These are phyloP conservation scores for Gallinago paraguaiae DNA, from an alignment of 2,113 vertebrate species.

Conservation along the genomic window DNA sequence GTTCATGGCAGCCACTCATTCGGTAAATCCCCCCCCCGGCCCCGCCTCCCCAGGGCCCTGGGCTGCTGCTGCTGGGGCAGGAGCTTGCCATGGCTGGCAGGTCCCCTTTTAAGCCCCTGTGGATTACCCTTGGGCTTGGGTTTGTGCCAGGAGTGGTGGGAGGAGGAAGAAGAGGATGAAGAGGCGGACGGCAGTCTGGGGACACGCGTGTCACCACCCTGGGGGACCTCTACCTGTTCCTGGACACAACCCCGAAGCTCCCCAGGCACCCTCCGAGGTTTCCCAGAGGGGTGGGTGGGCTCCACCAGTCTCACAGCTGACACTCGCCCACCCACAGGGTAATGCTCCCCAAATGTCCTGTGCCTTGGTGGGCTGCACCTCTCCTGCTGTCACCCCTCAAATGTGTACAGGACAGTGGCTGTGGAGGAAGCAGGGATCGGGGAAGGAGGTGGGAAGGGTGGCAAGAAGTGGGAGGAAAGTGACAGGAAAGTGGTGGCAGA, in stretches of 20 bases:
- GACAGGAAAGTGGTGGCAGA: not conserved
- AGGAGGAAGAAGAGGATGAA: constrained; percentile 26
- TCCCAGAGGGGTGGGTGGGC: not conserved
- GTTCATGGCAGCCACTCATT: not conserved
- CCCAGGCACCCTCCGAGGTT: not conserved
- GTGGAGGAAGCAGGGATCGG: fast-evolving
- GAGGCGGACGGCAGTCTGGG: not conserved
- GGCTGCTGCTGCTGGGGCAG: not conserved
- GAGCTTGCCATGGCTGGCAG: not conserved
- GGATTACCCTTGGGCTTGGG: constrained; percentile 18
- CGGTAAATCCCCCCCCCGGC: not conserved
- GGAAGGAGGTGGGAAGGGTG: not conserved
- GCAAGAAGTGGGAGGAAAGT: not conserved
- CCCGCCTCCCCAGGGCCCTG: not conserved
- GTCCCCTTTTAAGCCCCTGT: constrained; percentile 11
- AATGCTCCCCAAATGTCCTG: fast-evolving
- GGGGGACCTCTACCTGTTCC: no score
- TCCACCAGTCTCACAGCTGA: not conserved
- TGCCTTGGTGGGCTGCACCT: not conserved
- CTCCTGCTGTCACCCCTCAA: not conserved
- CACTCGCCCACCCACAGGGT: not conserved
- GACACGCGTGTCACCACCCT: not conserved
- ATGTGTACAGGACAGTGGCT: fast-evolving
- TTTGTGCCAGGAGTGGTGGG: not conserved
- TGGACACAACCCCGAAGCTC: not conserved